Evolutionary conservation across 1,140 invertebrate genomes (phyloP), one percentile per base, ranked within the genome.

Genomic region (Drosophila kikkawai): DNA sequence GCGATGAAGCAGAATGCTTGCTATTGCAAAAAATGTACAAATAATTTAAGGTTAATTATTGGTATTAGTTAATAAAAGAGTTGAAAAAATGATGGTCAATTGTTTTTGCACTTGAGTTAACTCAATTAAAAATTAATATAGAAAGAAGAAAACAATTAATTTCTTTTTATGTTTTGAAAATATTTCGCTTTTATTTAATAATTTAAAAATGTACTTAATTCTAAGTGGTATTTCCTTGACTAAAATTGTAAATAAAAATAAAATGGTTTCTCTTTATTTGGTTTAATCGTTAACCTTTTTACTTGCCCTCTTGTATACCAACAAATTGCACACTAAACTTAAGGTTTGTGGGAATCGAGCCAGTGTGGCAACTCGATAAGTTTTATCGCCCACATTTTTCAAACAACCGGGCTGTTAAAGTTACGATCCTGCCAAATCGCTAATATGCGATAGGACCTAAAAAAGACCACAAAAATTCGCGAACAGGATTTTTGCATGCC

Each of bases 141-240:
- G 13, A 13, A 29, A 9, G 0, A 11, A 13, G 2, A 15, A 9
- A 9, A 44, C 7, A 12, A 12, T 26, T n/a, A 0, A 7, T 22
- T 1, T 29, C 26, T 7, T 29, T 29, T 6, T 26, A 22, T 22
- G 41, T 50, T 64, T 70, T 76, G 26, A 79, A 84, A 83, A 80
- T 80, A 80, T 67, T 80, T 63, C 41, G 58, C 71, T 42, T 84
- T 84, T 80, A 84, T 73, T 85, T 68, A 44, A 58, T 73, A 59
- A 73, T 80, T 84, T 70, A 80, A 85, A 83, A 84, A 77, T 79
- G 26, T 59, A 67, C 82, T 84, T 68, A 77, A 34, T 37, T 45
- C 45, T 50, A 36, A 29, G 32, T 55, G 50, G 47, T 44, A 36
- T 80, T 73, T 59, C 5, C n/a, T 42, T 34, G 36, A 50, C 73